phyloP scores from a whole-genome alignment of 2,797 vertebrate genomes.

The Podarcis lilfordi region DNA sequence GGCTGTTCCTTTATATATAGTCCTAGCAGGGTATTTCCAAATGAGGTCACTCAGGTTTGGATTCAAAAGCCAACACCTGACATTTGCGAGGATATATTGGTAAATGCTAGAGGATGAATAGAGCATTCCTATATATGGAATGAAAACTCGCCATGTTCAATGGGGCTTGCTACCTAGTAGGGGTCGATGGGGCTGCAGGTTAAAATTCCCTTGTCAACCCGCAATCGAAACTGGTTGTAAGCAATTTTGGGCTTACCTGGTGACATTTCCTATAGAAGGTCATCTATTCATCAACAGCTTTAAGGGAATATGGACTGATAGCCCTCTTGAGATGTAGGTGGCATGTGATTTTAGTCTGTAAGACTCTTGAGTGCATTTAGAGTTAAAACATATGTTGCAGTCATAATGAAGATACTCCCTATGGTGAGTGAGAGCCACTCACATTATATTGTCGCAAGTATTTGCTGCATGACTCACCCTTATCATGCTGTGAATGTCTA shows the following conservation, averaged over 20 bases:
- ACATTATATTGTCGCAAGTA: background rate
- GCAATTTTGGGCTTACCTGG: background rate
- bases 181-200: too few relatives aligned
- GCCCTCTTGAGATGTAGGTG: background rate
- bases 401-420: background rate
- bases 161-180: too few relatives aligned
- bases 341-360: background rate
- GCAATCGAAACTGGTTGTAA: background rate
- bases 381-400: background rate
- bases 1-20: background rate
- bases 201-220: background rate
- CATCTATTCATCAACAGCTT: background rate
- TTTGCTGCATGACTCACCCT: background rate
- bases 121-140: background rate
- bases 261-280: background rate
- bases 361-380: background rate
- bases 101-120: background rate
- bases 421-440: background rate
- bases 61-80: background rate
- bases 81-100: background rate
- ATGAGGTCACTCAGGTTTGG: background rate
- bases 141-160: too few relatives aligned
- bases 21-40: background rate
- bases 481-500: background rate
- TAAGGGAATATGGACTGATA: too few relatives aligned